A percentile compares a stretch with the other conserved stretches of the same genome.
These are phyloP conservation scores for Adelosebastes latens DNA, from an alignment of 2,797 vertebrate species.

Conservation along the genomic window DNA sequence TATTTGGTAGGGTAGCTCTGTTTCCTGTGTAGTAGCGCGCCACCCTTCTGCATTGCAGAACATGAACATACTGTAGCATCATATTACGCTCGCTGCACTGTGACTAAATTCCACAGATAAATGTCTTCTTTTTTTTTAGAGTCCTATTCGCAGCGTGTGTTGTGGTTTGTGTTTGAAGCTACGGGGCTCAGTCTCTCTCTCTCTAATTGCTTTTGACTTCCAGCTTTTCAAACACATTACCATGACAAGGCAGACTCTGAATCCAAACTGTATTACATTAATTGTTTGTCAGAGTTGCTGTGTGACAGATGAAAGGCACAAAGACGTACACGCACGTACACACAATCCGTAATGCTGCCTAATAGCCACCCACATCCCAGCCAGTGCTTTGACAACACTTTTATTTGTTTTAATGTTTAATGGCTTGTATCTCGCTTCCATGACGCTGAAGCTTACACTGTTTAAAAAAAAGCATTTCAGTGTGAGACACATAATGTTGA, in stretches of 20 bases:
- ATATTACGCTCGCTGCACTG: constrained; percentile 26
- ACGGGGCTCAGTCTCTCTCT: constrained; percentile 45
- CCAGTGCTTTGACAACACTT: constrained; percentile 26
- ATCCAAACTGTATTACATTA: constrained; percentile 57
- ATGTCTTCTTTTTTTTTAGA: not conserved
- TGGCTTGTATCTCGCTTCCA: constrained; percentile 18
- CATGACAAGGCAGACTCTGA: constrained; percentile 54
- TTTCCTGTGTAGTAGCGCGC: not conserved
- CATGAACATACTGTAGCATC: constrained; percentile 19
- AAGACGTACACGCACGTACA: constrained; percentile 7
- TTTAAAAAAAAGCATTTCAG: not conserved
- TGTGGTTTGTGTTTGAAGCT: constrained; percentile 56
- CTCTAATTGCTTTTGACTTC: constrained; percentile 69
- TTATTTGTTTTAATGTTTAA: constrained; percentile 40
- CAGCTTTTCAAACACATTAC: constrained; percentile 65
- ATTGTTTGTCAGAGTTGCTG: constrained; percentile 58
- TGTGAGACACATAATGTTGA: not conserved
- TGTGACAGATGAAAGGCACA: constrained; percentile 58
- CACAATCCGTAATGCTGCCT: constrained; percentile 30
- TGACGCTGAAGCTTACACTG: constrained; percentile 16
- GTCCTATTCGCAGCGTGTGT: constrained; percentile 24
- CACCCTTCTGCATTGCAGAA: constrained; percentile 7
- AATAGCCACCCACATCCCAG: constrained; percentile 42
- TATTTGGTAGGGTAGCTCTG: not conserved
- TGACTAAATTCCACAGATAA: constrained; percentile 47